A percentile compares a stretch with the other conserved stretches of the same genome.
phyloP scores from a whole-genome alignment of 37 sponge, comb jelly and placozoan genomes.

The Oopsacas minuta region DNA sequence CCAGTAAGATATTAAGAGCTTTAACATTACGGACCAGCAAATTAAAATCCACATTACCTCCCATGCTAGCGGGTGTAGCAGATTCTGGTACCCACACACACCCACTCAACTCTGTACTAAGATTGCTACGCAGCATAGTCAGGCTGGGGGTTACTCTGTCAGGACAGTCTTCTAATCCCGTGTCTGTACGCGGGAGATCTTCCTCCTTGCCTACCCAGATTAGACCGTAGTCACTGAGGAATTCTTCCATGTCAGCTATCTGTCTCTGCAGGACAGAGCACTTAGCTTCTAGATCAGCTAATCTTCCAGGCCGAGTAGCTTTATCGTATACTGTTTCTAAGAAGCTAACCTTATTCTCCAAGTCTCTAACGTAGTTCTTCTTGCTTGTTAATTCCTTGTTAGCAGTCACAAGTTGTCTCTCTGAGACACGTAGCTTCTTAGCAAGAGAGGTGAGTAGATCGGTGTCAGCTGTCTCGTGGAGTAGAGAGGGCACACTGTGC shows the following conservation, averaged over 20 bases:
- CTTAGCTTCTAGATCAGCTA: slow-evolving; percentile 24
- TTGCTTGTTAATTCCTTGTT: slow-evolving; percentile 28
- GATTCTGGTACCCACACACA: neutral
- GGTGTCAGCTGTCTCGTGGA: slow-evolving; percentile 17
- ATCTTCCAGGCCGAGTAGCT: neutral
- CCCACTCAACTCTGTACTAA: slow-evolving; percentile 2
- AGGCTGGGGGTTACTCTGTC: neutral
- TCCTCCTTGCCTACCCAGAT: slow-evolving; percentile 77
- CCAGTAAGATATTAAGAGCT: slow-evolving; percentile 28
- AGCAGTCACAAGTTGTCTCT: slow-evolving; percentile 44
- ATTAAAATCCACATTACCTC: slow-evolving; percentile 15
- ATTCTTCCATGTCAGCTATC: slow-evolving; percentile 81
- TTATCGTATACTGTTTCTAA: neutral
- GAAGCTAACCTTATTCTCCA: slow-evolving; percentile 34
- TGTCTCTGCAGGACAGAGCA: slow-evolving; percentile 52
- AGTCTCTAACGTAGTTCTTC: slow-evolving; percentile 19
- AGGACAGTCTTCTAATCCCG: neutral
- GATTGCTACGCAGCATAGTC: neutral
- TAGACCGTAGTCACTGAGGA: slow-evolving; percentile 93
- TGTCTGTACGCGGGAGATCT: slow-evolving; percentile 1
- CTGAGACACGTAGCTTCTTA: slow-evolving; percentile 34
- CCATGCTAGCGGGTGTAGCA: neutral
- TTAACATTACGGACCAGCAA: slow-evolving; percentile 25
- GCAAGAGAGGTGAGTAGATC: slow-evolving; percentile 64
- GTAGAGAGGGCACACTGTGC: neutral